Conservation (phyloP, 2,113 vertebrate genomes). For the Menura novaehollandiae region DNA sequence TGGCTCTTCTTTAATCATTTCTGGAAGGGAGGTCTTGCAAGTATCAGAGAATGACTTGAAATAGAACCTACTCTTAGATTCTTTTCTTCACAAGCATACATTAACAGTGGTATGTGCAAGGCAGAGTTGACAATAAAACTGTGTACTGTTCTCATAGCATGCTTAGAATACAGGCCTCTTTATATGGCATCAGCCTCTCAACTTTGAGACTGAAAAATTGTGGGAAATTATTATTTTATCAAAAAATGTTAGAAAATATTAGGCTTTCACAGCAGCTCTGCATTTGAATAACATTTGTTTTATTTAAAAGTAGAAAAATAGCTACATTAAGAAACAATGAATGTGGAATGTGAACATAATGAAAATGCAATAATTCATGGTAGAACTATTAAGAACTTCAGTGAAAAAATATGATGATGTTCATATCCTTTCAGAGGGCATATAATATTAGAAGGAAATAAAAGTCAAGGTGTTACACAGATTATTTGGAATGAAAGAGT, state of each 20-base stretch:
- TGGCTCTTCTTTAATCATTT: neutral
- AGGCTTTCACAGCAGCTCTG: neutral
- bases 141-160: neutral
- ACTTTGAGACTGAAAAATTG: neutral
- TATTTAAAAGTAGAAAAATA: neutral
- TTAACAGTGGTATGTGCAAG: neutral
- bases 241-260: neutral
- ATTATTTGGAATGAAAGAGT: neutral
- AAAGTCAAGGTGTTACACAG: neutral
- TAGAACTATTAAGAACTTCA: neutral
- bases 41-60: neutral
- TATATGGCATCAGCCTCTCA: neutral
- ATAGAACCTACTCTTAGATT: neutral
- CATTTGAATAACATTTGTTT: neutral
- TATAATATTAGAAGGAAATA: neutral
- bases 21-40: neutral
- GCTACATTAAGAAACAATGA: neutral
- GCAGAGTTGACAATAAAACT: neutral
- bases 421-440: neutral
- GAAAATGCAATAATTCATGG: neutral
- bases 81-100: neutral
- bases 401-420: neutral
- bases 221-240: neutral
- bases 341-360: neutral
- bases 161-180: neutral